These are phyloP conservation scores for Carpatolechia fugitivella DNA, from an alignment of 2,888 invertebrate genomes.

Conservation along the genomic window DNA sequence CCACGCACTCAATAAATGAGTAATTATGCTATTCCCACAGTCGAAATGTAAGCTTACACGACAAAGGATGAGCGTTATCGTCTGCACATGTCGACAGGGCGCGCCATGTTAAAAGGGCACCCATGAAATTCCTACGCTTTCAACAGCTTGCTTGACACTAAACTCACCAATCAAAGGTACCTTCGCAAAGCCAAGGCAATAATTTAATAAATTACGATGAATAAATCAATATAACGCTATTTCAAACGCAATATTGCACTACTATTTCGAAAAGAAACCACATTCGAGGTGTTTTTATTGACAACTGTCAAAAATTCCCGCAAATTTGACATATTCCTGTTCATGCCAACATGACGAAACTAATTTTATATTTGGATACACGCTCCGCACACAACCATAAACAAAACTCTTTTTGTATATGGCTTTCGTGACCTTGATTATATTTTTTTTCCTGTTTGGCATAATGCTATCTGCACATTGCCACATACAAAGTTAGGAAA, in stretches of 20 bases:
- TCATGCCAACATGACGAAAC: conserved; percentile 11
- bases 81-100: conserved; percentile 70
- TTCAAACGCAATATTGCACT: conserved; percentile 33
- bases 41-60: conserved; percentile 51
- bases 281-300: conserved; percentile 69
- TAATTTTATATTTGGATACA: conserved; percentile 13
- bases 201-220: conserved; percentile 23
- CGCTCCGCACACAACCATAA: background rate
- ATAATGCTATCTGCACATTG: too few species aligned
- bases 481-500: too few species aligned
- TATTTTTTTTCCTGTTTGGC: too few species aligned
- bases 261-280: conserved; percentile 42
- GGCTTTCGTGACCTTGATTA: too few species aligned
- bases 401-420: background rate
- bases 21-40: conserved; percentile 39
- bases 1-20: conserved; percentile 46
- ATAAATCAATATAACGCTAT: conserved; percentile 26
- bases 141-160: conserved; percentile 38
- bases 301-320: conserved; percentile 74
- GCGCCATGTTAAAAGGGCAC: conserved; percentile 70
- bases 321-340: conserved; percentile 58
- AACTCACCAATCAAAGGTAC: conserved; percentile 57
- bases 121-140: conserved; percentile 38
- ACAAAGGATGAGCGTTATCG: conserved; percentile 67
- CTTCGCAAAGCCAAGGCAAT: conserved; percentile 32